Evolutionary conservation across 2,113 vertebrate species (phyloP), one percentile per base, ranked within the genome.

Genomic region (Sylvietta virens): DNA sequence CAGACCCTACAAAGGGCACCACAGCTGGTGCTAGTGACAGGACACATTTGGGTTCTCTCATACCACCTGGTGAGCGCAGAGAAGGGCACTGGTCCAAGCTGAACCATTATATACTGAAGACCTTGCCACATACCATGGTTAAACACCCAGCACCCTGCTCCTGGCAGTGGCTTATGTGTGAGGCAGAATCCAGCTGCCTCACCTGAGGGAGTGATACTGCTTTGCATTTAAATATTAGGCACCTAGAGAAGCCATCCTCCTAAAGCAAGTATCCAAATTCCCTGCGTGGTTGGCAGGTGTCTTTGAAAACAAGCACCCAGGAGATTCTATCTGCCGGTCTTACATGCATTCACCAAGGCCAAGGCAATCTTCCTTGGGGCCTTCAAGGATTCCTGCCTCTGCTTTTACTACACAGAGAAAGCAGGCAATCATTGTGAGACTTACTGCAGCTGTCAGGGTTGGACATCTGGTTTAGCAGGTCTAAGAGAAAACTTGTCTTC

Each of bases 221-320:
- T 94, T 78, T 88, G 67, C 69, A 91, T 94, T 92, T 81, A 74
- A 86, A 84, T 37, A 24, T 78, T 31, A 82, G 87, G 39, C 42
- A 81, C 85, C 58, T 28, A 39, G 33, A 27, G 24, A 66, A 69
- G 35, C 30, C 35, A 45, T 61, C 24, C 7, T 95, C 39, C 50
- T 81, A 40, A 88, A 56, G 28, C 26, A 83, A 66, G 27, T 70
- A 90, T 67, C 48, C 44, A 47, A 70, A 91, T 93, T 88, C 51
- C 24, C 42, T n/a, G 19, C 0, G 3, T 83, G 39, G 11, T 86
- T 50, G 8, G 67, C 86, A 93, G 58, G 19, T 81, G 35, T 22
- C 79, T 92, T 82, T 90, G 45, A 73, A 82, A 94, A 69, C 15
- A 73, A 92, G 45, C 42, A 67, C 17, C 5, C 17, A 53, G 74